These are phyloP conservation scores for Phallusia fumigata DNA, from an alignment of 23 tunicate genomes.

Conservation along the genomic window DNA sequence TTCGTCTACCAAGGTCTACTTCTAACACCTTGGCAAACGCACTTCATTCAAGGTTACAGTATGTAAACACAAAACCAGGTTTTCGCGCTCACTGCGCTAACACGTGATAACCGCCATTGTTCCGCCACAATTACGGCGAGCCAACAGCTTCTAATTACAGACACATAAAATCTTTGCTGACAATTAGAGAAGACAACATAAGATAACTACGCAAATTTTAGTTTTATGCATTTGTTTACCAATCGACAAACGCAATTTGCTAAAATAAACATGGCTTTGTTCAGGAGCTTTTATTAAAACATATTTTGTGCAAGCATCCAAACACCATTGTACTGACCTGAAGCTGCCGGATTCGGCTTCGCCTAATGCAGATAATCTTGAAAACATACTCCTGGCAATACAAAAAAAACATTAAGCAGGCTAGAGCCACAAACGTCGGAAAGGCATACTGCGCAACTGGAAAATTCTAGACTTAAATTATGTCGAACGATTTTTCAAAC, in stretches of 20 bases:
- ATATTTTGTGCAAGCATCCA: too few species aligned
- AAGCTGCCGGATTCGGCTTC: too few species aligned
- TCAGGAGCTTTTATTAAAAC: too few species aligned
- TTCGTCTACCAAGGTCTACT: background rate
- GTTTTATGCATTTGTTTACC: too few species aligned
- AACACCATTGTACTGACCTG: too few species aligned
- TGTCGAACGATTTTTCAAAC: too few species aligned
- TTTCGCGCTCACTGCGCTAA: background rate
- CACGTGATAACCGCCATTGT: conserved; percentile 1
- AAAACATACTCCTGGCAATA: too few species aligned
- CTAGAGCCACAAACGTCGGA: too few species aligned
- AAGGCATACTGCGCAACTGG: too few species aligned
- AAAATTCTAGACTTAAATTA: too few species aligned
- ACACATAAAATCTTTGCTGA: background rate
- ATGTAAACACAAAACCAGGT: background rate
- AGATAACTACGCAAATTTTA: background rate
- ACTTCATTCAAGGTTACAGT: conserved; percentile 1
- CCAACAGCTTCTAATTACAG: background rate
- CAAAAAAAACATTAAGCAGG: too few species aligned
- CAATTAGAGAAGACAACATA: background rate
- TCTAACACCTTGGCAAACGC: background rate
- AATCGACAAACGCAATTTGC: background rate
- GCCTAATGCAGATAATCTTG: too few species aligned
- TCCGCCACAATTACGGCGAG: background rate
- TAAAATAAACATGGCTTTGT: background rate